Base-by-base conservation (phyloP, 2,888 invertebrate genomes). In the Asteroscopus sphinx region DNA sequence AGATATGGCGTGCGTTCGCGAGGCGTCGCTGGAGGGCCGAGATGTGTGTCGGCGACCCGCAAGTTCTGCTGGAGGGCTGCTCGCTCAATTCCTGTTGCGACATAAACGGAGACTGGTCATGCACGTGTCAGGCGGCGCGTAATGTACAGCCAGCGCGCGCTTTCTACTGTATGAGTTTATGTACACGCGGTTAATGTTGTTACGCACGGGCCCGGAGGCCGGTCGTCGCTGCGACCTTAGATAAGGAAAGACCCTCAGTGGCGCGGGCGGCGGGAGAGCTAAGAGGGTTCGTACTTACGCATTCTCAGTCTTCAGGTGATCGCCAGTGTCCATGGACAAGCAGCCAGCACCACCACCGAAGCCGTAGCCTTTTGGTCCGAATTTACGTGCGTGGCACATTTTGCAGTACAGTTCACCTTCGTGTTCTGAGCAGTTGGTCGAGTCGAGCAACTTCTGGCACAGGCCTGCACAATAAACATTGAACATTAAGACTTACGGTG, bases 261-360 rank as follows among this genome's bases (percentile, higher is more conserved):
- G 90, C 91, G 93, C 92, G 93, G 93, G 91, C 92, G 93, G 92
- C 92, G 91, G 94, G 92, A 86, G 89, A 85, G 81, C 76, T 73
- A 75, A 79, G 79, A 84, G 83, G 82, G 84, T 61, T 70, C 68
- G 84, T 92, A 96, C 97, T 97, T 96, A 98, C 97, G 96, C 95
- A 71, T 90, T 80, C 56, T 89, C 94, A 91, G 94, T 95, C 92
- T 97, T 96, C 86, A 99, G 96, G 89, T 99, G 98, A 72, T 97
- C 96, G 78, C 99, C 99, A 89, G 96, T 95, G 95, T 99, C 99
- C 98, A 98, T 99, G 93, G 98, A 98, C 86, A 99, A 96, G 93
- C 98, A 97, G 77, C 99, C 99, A 86, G 99, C 99, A 83, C 99
- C 99, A 87, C 98, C 98, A 80, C 99, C 99, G 93, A 99, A 99